phyloP scores from a whole-genome alignment of 2,888 invertebrate genomes.

The Bimastos eiseni region DNA sequence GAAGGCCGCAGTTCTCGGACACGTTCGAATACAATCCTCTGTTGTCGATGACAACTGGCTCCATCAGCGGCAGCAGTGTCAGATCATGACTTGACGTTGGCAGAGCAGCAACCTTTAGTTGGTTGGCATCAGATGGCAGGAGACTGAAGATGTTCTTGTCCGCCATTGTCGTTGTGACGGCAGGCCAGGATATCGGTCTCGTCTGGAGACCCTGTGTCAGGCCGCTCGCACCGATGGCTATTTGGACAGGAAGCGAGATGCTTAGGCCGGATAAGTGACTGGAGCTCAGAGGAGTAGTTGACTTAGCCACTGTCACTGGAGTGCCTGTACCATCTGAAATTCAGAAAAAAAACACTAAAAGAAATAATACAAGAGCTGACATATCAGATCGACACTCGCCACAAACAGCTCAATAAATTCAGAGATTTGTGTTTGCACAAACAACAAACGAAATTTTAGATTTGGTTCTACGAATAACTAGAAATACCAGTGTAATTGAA shows the following conservation, averaged over 20 bases:
- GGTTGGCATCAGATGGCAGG: background rate
- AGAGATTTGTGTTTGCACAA: too few species aligned
- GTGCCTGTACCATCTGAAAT: background rate
- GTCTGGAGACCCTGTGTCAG: background rate
- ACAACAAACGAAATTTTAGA: too few species aligned
- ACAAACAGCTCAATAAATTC: too few species aligned
- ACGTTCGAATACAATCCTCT: background rate
- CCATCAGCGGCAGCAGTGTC: background rate
- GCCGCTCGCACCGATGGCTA: constrained; percentile 22
- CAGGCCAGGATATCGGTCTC: background rate
- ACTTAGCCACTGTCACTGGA: background rate
- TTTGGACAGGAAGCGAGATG: background rate
- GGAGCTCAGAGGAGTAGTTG: background rate
- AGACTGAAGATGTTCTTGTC: background rate
- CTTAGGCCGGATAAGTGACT: background rate
- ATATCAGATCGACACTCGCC: too few species aligned
- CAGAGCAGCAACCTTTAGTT: background rate
- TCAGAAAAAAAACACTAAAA: background rate
- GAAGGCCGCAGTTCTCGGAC: background rate
- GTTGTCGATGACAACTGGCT: background rate
- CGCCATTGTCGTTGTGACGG: background rate
- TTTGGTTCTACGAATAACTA: too few species aligned
- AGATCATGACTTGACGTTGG: background rate
- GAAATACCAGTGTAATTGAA: too few species aligned
- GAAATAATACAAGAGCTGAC: background rate